Conservation (phyloP, 1,140 invertebrate species). For the Agraylea sexmaculata region DNA sequence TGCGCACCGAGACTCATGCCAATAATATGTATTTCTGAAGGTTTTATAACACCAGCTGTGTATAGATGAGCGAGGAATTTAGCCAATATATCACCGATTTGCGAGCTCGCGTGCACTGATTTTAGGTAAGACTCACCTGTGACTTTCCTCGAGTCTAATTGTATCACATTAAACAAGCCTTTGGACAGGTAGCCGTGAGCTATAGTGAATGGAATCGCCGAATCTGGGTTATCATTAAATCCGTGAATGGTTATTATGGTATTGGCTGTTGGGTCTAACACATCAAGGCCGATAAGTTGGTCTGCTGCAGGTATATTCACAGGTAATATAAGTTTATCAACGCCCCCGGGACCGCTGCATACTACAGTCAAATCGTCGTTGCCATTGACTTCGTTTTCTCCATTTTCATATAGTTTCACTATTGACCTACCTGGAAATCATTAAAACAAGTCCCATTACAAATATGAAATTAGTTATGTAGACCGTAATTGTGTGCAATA, state of each 20-base stretch:
- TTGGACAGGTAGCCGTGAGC: conserved; percentile 29
- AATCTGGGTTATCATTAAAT: conserved; percentile 30
- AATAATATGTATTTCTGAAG: conserved; percentile 41
- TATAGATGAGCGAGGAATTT: conserved; percentile 40
- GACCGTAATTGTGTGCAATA: no score
- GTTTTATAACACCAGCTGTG: conserved; percentile 32
- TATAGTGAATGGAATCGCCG: conserved; percentile 25
- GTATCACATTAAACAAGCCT: conserved; percentile 45
- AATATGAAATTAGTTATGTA: no score
- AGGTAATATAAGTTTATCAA: conserved; percentile 7
- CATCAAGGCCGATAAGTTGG: conserved; percentile 3
- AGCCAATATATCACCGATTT: conserved; percentile 36
- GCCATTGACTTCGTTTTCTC: conserved; percentile 4
- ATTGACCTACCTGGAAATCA: conserved; percentile 12
- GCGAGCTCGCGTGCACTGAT: conserved; percentile 40
- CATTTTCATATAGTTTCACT: conserved; percentile 13
- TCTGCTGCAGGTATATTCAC: conserved; percentile 8
- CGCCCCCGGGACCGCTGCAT: conserved; percentile 9
- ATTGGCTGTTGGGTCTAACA: conserved; percentile 8
- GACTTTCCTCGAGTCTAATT: conserved; percentile 47
- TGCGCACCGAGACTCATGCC: conserved; percentile 53
- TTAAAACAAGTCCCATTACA: no score
- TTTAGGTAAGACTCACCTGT: conserved; percentile 40
- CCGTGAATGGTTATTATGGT: conserved; percentile 36
- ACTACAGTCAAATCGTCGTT: conserved; percentile 8